phyloP scores from a whole-genome alignment of 2,113 vertebrate species.

The Bufo gargarizans region DNA sequence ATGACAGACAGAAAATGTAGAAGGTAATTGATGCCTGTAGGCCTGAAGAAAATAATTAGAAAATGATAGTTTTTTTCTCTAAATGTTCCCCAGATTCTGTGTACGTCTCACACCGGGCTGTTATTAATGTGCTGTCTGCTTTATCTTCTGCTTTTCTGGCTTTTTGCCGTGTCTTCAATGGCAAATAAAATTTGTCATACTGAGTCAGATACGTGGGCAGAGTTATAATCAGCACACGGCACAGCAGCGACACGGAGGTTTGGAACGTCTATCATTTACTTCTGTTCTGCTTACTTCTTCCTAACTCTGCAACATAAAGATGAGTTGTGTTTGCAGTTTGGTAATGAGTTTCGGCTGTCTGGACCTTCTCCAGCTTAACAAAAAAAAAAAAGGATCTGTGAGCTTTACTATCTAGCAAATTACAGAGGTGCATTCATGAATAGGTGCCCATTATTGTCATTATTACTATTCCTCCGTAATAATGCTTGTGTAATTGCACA shows the following conservation, averaged over 20 bases:
- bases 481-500: neutral
- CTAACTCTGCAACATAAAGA: neutral
- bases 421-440: neutral
- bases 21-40: neutral
- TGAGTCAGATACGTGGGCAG: neutral
- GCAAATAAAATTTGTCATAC: neutral
- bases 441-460: neutral
- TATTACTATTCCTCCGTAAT: neutral
- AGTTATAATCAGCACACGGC: neutral
- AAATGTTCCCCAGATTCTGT: neutral
- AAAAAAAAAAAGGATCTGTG: neutral
- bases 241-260: too few species aligned
- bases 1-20: neutral
- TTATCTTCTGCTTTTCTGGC: neutral
- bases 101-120: neutral
- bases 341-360: slow-evolving; percentile 19
- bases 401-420: neutral
- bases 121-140: slow-evolving; percentile 33
- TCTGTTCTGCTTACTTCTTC: neutral
- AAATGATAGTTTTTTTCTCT: neutral
- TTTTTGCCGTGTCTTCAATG: neutral
- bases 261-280: neutral
- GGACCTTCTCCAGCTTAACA: neutral
- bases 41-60: neutral
- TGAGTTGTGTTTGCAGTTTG: neutral